Evolutionary conservation across 1,140 invertebrate species (phyloP).

Genomic region (Spodoptera litura): DNA sequence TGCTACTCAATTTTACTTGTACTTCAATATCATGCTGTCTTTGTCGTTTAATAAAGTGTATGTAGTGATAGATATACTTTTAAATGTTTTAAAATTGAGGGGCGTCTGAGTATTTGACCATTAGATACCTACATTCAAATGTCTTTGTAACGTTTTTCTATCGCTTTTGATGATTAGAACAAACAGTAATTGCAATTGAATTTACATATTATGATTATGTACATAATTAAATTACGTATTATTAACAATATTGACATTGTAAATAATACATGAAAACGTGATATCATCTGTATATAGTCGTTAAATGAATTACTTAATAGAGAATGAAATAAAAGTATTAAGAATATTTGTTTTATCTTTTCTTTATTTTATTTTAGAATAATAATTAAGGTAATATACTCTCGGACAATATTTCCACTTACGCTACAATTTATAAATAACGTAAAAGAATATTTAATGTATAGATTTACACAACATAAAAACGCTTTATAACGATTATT

Average conservation of each 20-base stretch:
- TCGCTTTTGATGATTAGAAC: constrained; percentile 16
- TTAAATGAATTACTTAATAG: constrained; percentile 23
- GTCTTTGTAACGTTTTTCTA: constrained; percentile 17
- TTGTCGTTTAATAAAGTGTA: no score
- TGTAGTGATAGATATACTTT: no score
- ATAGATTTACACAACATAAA: constrained; percentile 11
- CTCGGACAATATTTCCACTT: constrained; percentile 14
- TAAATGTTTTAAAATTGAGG: no score
- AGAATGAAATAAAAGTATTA: constrained; percentile 25
- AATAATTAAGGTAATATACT: constrained; percentile 3
- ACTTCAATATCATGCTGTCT: no score
- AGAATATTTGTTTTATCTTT: constrained; percentile 5
- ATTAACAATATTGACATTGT: constrained; percentile 21
- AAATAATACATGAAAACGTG: constrained; percentile 39
- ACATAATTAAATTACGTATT: constrained; percentile 3
- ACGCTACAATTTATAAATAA: constrained; percentile 15
- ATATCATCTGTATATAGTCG: constrained; percentile 46
- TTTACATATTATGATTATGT: constrained; percentile 11
- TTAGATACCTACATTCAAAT: not conserved
- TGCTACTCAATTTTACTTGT: no score
- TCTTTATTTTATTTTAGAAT: constrained; percentile 5
- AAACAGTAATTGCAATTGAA: constrained; percentile 18
- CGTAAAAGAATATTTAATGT: constrained; percentile 14
- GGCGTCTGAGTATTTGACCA: not conserved
- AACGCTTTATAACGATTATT: constrained; percentile 29